A percentile compares a stretch with the other conserved stretches of the same genome.
phyloP scores from a whole-genome alignment of 2,888 invertebrate species.

The Lepidochitona cinerea region DNA sequence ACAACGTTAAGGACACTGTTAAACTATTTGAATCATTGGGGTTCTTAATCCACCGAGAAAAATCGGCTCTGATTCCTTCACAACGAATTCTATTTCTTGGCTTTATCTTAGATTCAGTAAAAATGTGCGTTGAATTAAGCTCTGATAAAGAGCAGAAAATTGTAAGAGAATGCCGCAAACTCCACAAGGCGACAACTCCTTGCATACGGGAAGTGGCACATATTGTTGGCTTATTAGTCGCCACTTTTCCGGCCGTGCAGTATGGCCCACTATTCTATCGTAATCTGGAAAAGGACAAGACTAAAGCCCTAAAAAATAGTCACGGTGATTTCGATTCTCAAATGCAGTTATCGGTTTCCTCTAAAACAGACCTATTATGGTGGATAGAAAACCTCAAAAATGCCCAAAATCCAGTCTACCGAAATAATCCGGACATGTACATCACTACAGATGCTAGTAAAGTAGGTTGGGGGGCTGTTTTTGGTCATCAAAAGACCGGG shows the following conservation, averaged over 20 bases:
- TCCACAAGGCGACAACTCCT: neutral
- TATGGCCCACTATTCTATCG: slow-evolving; percentile 6
- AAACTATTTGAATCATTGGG: neutral
- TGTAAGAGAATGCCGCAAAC: no score
- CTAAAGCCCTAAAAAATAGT: no score
- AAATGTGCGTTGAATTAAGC: neutral
- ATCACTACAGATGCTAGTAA: slow-evolving; percentile 7
- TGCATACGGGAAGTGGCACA: neutral
- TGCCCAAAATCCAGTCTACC: no score
- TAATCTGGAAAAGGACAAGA: slow-evolving; percentile 3
- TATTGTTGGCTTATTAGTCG: slow-evolving; percentile 10
- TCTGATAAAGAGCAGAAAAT: neutral
- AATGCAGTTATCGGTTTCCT: neutral
- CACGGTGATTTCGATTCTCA: neutral
- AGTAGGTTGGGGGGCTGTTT: slow-evolving; percentile 13
- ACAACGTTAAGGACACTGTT: neutral
- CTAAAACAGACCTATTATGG: no score
- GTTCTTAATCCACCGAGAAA: no score
- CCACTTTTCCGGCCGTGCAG: no score
- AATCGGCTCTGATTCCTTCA: no score
- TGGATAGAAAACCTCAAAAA: no score
- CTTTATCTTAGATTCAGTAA: no score
- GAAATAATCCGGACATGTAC: neutral
- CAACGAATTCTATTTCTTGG: neutral
- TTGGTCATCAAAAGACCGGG: no score